These are phyloP conservation scores for Perodicticus potto DNA, from an alignment of 2,797 vertebrate species.

Conservation along the genomic window DNA sequence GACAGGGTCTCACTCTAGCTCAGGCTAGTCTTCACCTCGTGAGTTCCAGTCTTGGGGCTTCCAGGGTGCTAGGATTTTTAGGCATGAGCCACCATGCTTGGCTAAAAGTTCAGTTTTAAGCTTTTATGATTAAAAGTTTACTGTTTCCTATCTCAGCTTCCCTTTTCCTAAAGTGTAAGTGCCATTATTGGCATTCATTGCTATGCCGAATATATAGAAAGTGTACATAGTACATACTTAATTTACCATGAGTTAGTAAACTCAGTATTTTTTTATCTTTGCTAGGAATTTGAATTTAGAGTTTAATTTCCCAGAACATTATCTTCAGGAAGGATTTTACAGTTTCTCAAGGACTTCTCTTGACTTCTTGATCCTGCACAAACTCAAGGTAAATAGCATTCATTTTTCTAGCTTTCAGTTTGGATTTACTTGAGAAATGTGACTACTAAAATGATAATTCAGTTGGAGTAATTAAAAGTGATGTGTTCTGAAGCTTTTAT, in stretches of 20 bases:
- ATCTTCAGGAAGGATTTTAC: constrained; percentile 75
- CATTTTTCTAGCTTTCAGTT: constrained; percentile 44
- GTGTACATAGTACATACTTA: constrained; percentile 19
- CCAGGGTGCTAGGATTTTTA: too few species aligned
- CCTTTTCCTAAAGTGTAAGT: not conserved
- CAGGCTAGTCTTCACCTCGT: too few species aligned
- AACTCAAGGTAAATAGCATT: constrained; percentile 75
- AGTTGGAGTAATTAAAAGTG: constrained; percentile 8
- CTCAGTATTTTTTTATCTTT: constrained; percentile 57
- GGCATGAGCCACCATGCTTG: too few species aligned
- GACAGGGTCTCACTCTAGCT: too few species aligned
- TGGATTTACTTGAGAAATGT: constrained; percentile 35
- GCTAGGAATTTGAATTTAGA: constrained; percentile 77
- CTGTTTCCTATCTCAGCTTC: constrained; percentile 7
- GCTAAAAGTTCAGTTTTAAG: not conserved
- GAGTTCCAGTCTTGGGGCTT: too few species aligned
- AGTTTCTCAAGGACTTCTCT: constrained; percentile 59
- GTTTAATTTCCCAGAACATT: constrained; percentile 73
- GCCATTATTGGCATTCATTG: constrained; percentile 37
- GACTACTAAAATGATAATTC: not conserved
- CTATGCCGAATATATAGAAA: not conserved
- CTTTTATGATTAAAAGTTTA: constrained; percentile 51
- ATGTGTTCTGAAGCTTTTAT: not conserved
- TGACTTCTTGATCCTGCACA: constrained; percentile 62
- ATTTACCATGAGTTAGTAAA: constrained; percentile 23